These are phyloP conservation scores for Plagodis pulveraria DNA, from an alignment of 2,888 invertebrate genomes.

Conservation along the genomic window DNA sequence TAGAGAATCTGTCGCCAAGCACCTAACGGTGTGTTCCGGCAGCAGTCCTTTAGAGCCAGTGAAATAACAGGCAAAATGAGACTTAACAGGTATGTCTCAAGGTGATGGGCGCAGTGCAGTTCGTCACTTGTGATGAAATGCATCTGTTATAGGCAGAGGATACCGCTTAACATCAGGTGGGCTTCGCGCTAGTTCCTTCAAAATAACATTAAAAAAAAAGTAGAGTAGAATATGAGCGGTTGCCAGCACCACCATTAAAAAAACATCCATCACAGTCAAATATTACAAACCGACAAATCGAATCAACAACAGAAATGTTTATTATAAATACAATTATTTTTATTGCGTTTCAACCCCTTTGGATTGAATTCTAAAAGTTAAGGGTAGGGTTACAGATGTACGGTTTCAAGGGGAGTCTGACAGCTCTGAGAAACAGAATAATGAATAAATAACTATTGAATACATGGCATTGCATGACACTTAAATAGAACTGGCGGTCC, in stretches of 20 bases:
- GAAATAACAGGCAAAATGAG: no score
- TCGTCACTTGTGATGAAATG: no score
- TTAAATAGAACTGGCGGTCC: not conserved
- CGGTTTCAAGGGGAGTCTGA: constrained; percentile 1
- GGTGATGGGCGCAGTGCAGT: no score
- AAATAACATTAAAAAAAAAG: no score
- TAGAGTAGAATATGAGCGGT: not conserved
- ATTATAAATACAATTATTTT: constrained; percentile 55
- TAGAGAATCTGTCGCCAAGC: no score
- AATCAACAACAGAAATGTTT: constrained; percentile 47
- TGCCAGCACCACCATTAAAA: not conserved
- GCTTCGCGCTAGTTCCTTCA: no score
- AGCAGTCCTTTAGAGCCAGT: no score
- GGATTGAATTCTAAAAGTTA: constrained; percentile 37
- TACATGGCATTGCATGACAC: not conserved
- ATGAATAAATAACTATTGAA: constrained; percentile 20
- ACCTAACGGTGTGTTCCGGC: no score
- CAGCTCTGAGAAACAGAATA: constrained; percentile 20
- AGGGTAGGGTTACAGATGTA: constrained; percentile 10
- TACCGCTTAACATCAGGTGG: no score
- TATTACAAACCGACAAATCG: constrained; percentile 40
- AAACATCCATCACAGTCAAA: constrained; percentile 1
- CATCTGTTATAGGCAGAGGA: no score
- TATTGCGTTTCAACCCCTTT: constrained; percentile 44
- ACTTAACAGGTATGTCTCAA: no score